phyloP scores from a whole-genome alignment of 2,113 vertebrate species.

The Isichthys henryi region DNA sequence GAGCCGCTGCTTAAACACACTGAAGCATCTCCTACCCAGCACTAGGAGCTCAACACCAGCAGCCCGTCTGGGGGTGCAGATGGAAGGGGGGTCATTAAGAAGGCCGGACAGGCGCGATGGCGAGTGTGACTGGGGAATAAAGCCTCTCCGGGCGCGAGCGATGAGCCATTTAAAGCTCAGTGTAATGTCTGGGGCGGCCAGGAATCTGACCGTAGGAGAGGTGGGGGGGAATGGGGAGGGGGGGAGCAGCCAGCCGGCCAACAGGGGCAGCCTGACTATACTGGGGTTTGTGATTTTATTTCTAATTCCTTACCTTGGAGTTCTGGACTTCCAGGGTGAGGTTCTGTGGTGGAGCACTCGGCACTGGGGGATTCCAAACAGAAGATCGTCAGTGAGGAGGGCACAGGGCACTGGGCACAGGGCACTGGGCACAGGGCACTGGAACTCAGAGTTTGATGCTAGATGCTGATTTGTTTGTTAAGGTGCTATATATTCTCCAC shows the following conservation, averaged over 20 bases:
- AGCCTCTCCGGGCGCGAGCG: neutral
- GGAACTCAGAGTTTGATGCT: neutral
- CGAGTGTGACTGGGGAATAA: neutral
- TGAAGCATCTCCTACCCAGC: neutral
- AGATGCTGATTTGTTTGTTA: neutral
- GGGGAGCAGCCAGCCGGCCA: neutral
- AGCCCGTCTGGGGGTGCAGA: neutral
- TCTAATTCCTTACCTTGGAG: conserved; percentile 77
- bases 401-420: too few species aligned
- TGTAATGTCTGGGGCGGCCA: neutral
- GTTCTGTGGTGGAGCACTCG: conserved; percentile 87
- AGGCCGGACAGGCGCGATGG: neutral
- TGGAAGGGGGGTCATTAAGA: neutral
- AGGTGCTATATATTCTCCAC: neutral
- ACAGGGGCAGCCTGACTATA: neutral
- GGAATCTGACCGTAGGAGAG: neutral
- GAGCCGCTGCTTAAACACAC: neutral
- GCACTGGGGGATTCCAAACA: conserved; percentile 61
- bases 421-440: too few species aligned
- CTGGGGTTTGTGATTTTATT: neutral
- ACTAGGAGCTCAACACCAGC: neutral
- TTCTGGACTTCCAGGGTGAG: conserved; percentile 89
- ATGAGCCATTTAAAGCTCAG: neutral
- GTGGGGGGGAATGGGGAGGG: neutral
- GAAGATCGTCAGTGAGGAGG: conserved; percentile 6